A percentile compares a stretch with the other conserved stretches of the same genome.
Evolutionary conservation across 2,113 vertebrate genomes (phyloP).

Genomic region (Cheilinus undulatus): DNA sequence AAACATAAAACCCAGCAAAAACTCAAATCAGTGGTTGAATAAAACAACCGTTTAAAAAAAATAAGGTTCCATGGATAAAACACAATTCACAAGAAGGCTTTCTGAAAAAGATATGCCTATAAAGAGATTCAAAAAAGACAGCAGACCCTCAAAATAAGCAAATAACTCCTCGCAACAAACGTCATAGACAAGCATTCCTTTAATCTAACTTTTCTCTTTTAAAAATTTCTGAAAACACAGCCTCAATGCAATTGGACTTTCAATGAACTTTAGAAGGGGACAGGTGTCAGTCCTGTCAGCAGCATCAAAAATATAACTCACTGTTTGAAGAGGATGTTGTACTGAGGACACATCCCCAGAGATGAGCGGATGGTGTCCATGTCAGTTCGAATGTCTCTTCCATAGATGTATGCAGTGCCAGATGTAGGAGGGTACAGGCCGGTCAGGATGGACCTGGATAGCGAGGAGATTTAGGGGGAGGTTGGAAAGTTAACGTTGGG

Average conservation of each 20-base stretch:
- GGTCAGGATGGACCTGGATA: constrained; percentile 88
- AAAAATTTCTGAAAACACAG: neutral
- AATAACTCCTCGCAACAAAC: too few species aligned
- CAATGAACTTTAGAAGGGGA: neutral
- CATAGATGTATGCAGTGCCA: constrained; percentile 87
- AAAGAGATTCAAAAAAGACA: too few species aligned
- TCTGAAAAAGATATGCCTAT: too few species aligned
- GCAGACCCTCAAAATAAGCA: too few species aligned
- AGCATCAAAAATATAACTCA: constrained; percentile 46
- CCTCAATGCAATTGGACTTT: neutral
- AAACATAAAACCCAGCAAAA: too few species aligned
- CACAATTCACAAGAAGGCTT: too few species aligned
- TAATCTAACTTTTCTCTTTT: too few species aligned
- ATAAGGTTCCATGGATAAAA: too few species aligned
- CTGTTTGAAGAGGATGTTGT: constrained; percentile 88
- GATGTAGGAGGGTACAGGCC: constrained; percentile 89
- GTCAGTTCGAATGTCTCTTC: constrained; percentile 86
- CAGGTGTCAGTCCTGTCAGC: neutral
- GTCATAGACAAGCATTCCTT: too few species aligned
- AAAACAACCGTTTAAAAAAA: too few species aligned
- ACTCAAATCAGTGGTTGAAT: too few species aligned
- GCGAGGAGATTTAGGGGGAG: neutral
- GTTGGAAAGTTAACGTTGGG: neutral
- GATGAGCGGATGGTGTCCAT: constrained; percentile 83
- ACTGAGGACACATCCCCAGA: constrained; percentile 91